Evolutionary conservation across 2,113 vertebrate genomes (phyloP).

Genomic region (Pluvianellus socialis): DNA sequence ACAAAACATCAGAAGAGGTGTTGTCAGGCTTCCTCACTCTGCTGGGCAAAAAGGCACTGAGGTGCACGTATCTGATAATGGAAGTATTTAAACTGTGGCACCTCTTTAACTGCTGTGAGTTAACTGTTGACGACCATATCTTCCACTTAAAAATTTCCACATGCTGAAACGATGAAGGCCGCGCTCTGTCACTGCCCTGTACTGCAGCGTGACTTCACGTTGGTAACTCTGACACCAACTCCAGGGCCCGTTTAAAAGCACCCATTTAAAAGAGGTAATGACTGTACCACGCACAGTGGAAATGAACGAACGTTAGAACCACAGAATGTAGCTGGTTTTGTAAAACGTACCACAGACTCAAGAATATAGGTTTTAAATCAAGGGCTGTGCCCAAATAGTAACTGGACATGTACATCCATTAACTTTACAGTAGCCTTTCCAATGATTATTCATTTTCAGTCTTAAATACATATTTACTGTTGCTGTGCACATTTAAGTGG

Average conservation of each 20-base stretch:
- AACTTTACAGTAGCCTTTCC: background rate
- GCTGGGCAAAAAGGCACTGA: background rate
- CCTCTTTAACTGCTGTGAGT: background rate
- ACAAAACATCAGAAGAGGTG: background rate
- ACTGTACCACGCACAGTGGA: background rate
- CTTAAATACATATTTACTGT: background rate
- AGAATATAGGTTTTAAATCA: background rate
- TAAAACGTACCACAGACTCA: background rate
- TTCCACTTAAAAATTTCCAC: background rate
- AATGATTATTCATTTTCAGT: background rate
- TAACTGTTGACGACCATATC: background rate
- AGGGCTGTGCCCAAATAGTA: background rate
- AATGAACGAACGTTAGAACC: background rate
- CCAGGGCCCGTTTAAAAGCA: background rate
- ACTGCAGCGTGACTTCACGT: fast-evolving
- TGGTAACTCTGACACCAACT: background rate
- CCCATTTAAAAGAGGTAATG: background rate
- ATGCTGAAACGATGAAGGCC: background rate
- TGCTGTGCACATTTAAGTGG: background rate
- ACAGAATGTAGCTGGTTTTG: background rate
- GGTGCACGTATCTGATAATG: background rate
- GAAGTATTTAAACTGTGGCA: background rate
- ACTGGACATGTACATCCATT: background rate
- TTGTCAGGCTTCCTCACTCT: background rate
- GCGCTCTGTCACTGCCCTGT: background rate